Percentiles rank a stretch among this genome's conserved stretches.
phyloP scores from a whole-genome alignment of 2,888 invertebrate species.

The Drosophila suboccidentalis region DNA sequence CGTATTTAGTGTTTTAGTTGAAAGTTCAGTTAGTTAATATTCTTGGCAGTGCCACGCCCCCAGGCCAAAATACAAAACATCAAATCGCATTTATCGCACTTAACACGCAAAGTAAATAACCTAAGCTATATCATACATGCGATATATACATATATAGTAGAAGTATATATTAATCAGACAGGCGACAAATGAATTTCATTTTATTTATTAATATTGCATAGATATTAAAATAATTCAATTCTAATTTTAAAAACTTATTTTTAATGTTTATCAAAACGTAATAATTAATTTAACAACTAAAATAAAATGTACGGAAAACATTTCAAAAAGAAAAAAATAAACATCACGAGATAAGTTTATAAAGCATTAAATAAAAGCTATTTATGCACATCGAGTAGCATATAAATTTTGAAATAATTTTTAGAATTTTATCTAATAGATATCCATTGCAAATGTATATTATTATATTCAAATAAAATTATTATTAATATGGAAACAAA shows the following conservation, averaged over 20 bases:
- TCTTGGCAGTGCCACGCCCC: slow-evolving; percentile 40
- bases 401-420: too few relatives aligned
- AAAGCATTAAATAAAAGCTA: too few relatives aligned
- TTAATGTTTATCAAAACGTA: too few relatives aligned
- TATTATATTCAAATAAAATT: neutral
- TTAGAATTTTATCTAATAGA: neutral
- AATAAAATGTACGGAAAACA: too few relatives aligned
- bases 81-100: slow-evolving; percentile 76
- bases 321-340: too few relatives aligned
- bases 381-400: too few relatives aligned
- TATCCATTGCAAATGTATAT: neutral
- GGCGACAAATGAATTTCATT: slow-evolving; percentile 46
- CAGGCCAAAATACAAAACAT: slow-evolving; percentile 51
- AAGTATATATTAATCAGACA: slow-evolving; percentile 30
- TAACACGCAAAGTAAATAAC: slow-evolving; percentile 73
- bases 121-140: slow-evolving; percentile 34
- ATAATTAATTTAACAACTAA: too few relatives aligned
- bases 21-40: slow-evolving; percentile 42
- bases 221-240: neutral
- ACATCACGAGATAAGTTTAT: too few relatives aligned
- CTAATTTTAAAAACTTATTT: too few relatives aligned
- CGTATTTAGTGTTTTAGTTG: slow-evolving; percentile 58
- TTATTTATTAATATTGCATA: neutral
- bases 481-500: neutral
- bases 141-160: neutral